Base-by-base conservation (phyloP, 2,797 vertebrate species). In the Champsocephalus esox region DNA sequence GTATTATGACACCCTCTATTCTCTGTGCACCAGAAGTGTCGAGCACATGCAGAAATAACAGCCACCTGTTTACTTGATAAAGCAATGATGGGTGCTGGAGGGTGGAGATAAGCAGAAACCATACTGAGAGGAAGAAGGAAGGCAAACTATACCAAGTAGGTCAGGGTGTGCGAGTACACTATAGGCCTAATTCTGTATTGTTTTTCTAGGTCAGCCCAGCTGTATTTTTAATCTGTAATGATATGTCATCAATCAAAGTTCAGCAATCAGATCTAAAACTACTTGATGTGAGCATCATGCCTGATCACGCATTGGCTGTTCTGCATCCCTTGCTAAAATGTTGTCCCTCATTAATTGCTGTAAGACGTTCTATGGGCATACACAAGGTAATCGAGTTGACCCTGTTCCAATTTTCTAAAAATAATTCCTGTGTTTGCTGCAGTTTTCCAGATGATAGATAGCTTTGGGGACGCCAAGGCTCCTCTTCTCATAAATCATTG, bases 401-500 rank as follows among this genome's bases (percentile, higher is more conserved):
- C 89, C 89, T 83, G 94, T 91, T 95, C 94, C 92, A 94, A 89
- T 95, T 96, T 95, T 93, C 93, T 83, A 92, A 95, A 95, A 95
- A 96, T 95, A 96, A 94, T 94, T 94, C 88, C 84, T 92, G 90
- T 94, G 88, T 94, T 95, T 94, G 93, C 93, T 94, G 95, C 94
- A 94, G 90, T 95, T 94, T 95, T 94, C 88, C 65, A 71, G 79
- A 95, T 95, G 94, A 96, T 93, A 89, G 93, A 96, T 95, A 87
- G 95, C 94, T 95, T 95, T 21, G 44, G 95, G 94, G 94, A 95
- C 91, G 92, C 88, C 76, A 89, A 77, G 83, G 88, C 92, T 94
- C 91, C 93, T 93, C 84, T 87, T 81, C 94, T 94, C 93, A 94
- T 96, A 95, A 94, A 96, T 96, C 95, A 95, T 82, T 95, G 93